Conservation (phyloP, 2,113 vertebrate species). For the Acanthisitta chloris region DNA sequence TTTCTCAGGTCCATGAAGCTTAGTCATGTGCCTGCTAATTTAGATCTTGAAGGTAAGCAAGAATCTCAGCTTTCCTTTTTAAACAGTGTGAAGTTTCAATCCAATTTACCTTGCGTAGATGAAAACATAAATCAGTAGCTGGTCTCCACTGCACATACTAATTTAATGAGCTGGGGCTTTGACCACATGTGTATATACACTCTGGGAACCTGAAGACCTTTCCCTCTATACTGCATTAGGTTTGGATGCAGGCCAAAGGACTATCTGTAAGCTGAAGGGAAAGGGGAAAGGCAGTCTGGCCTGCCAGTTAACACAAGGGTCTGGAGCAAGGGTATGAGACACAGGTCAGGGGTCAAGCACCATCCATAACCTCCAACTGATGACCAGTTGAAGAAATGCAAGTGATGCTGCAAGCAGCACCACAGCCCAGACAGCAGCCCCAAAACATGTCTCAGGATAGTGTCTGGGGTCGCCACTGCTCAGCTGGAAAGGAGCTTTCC, state of each 20-base stretch:
- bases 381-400: background rate
- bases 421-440: background rate
- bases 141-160: background rate
- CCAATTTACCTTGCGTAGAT: constrained; percentile 53
- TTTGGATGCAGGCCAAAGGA: constrained; percentile 1
- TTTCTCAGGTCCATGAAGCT: constrained; percentile 34
- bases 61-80: constrained; percentile 24
- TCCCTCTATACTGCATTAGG: background rate
- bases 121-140: constrained; percentile 59
- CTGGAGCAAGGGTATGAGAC: background rate
- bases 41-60: constrained; percentile 36
- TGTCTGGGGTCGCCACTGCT: background rate
- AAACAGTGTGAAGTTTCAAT: constrained; percentile 52
- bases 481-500: background rate
- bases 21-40: constrained; percentile 17
- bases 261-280: background rate
- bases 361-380: background rate
- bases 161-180: constrained; percentile 32
- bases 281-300: background rate
- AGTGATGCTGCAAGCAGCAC: background rate
- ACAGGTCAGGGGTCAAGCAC: background rate
- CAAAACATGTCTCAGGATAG: background rate
- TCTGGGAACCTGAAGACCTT: constrained; percentile 13
- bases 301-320: background rate
- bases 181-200: background rate